phyloP scores from a whole-genome alignment of 2,113 vertebrate genomes.

The Crypturellus undulatus region DNA sequence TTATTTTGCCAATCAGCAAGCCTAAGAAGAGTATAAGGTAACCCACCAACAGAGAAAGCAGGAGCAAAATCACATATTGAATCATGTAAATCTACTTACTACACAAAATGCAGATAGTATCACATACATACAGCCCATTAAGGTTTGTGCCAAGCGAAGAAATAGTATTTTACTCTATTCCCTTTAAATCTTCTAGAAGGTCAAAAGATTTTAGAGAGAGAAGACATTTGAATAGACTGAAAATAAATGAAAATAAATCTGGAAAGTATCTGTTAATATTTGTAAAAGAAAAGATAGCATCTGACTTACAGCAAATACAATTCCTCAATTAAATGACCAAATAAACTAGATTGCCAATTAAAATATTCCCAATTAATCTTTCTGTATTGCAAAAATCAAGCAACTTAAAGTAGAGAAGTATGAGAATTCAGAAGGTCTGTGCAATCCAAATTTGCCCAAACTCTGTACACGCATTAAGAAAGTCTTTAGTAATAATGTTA shows the following conservation, averaged over 20 bases:
- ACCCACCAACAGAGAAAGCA: slow-evolving; percentile 21
- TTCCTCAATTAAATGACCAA: background rate
- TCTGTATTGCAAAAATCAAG: background rate
- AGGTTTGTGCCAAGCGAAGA: background rate
- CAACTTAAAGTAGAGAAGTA: background rate
- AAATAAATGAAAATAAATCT: background rate
- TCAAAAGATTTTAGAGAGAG: background rate
- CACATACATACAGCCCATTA: background rate
- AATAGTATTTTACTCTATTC: background rate
- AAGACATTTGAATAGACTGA: background rate
- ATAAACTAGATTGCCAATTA: background rate
- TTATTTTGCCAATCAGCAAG: slow-evolving; percentile 36
- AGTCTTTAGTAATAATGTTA: background rate
- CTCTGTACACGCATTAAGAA: background rate
- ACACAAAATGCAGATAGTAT: background rate
- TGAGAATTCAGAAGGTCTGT: background rate
- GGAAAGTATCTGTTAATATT: background rate
- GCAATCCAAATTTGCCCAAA: background rate
- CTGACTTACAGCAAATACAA: background rate
- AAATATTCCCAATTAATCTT: background rate
- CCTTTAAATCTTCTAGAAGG: background rate
- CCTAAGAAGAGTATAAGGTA: background rate
- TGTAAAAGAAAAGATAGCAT: background rate
- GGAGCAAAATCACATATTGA: slow-evolving; percentile 12
- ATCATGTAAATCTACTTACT: background rate